Evolutionary conservation across 2,797 vertebrate species (phyloP).

Genomic region (Sebastes taczanowskii): DNA sequence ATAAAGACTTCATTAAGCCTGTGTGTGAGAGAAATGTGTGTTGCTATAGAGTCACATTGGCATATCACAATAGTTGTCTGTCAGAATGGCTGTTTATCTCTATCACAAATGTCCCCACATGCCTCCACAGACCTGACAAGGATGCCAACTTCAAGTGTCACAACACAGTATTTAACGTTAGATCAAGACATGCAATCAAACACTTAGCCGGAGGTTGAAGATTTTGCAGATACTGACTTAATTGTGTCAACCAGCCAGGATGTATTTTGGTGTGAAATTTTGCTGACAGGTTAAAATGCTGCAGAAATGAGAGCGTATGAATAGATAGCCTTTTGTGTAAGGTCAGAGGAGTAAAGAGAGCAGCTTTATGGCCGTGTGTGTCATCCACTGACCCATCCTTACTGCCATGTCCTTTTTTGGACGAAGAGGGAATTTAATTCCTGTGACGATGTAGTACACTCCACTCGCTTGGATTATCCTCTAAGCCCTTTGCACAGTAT

Average conservation of each 20-base stretch:
- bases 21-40: slow-evolving; percentile 6
- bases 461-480: slow-evolving; percentile 80
- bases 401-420: slow-evolving; percentile 69
- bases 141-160: slow-evolving; percentile 45
- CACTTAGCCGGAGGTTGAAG: not conserved
- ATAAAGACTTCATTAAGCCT: slow-evolving; percentile 45
- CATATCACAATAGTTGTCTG: slow-evolving; percentile 32
- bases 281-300: not conserved
- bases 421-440: slow-evolving; percentile 78
- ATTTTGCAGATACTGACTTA: not conserved
- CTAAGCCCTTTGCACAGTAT: slow-evolving; percentile 80
- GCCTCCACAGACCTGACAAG: slow-evolving; percentile 47
- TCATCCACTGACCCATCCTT: slow-evolving; percentile 57
- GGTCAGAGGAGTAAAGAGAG: slow-evolving; percentile 27
- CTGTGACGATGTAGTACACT: slow-evolving; percentile 77
- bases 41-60: not conserved
- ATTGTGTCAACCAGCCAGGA: not conserved
- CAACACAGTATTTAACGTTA: slow-evolving; percentile 17
- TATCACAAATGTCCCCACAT: slow-evolving; percentile 34
- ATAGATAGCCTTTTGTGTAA: not conserved
- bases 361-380: slow-evolving; percentile 45
- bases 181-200: slow-evolving; percentile 28
- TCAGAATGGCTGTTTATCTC: slow-evolving; percentile 53
- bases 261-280: not conserved
- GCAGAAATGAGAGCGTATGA: not conserved